Conservation (phyloP, 2,888 invertebrate genomes). For the Trichopria drosophilae region DNA sequence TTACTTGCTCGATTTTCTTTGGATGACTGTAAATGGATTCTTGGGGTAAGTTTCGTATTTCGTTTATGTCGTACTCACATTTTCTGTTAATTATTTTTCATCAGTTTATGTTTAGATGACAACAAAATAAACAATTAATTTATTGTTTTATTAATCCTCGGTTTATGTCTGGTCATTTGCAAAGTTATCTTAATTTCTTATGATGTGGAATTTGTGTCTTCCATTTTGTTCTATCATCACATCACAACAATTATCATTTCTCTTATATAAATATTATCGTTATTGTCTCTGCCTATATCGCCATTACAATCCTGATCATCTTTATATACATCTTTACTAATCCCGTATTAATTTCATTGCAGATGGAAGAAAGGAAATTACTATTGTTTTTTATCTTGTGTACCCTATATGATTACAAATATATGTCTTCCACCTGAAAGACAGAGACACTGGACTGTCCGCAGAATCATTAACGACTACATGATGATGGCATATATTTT, state of each 20-base stretch:
- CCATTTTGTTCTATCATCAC: too few species aligned
- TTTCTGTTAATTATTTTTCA: too few species aligned
- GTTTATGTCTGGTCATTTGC: conserved; percentile 37
- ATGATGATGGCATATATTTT: conserved; percentile 42
- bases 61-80: too few species aligned
- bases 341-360: conserved; percentile 13
- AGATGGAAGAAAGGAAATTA: conserved; percentile 37
- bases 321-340: conserved; percentile 6
- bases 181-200: background rate
- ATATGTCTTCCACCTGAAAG: conserved; percentile 38
- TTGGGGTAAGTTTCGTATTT: too few species aligned
- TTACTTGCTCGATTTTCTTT: conserved; percentile 30
- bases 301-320: background rate
- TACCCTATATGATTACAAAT: conserved; percentile 39
- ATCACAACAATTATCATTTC: background rate
- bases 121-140: too few species aligned
- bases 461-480: conserved; percentile 43
- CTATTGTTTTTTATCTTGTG: conserved; percentile 37
- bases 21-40: conserved; percentile 29
- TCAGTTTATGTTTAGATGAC: too few species aligned
- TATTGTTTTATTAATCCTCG: too few species aligned
- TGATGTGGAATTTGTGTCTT: conserved; percentile 4
- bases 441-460: conserved; percentile 40
- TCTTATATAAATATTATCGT: conserved; percentile 2
- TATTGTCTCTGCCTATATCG: conserved; percentile 23